Evolutionary conservation across 2,888 invertebrate genomes (phyloP), one percentile per base, ranked within the genome.

Genomic region (Ophion obscuratus): DNA sequence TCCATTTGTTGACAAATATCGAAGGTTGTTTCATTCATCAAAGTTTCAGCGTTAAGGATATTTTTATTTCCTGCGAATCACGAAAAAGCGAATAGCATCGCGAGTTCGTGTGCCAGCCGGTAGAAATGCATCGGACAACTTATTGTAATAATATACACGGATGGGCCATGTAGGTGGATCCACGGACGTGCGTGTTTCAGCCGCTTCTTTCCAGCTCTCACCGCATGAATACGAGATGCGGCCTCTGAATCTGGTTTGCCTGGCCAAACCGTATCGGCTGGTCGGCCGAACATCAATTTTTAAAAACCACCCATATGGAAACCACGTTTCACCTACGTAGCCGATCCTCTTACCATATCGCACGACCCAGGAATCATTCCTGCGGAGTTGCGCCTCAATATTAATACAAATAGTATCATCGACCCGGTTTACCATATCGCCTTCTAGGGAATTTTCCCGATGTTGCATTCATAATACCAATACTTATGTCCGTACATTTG

Each of bases 151-250:
- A 88, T 88, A 87, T 74, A 83, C 77, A 83, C 27, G 71, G 75
- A 70, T 59, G 74, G 71, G 53, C 66, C 75, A 76, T 67, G 76
- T 82, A 70, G 62, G 47, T 84, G 68, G 44, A 70, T 83, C 57
- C 74, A 76, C 75, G 62, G 80, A 81, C 83, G 86, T 84, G 86
- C 84, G 83, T 88, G 88, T 87, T 87, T 83, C 87, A 84, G 84
- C 85, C 81, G 87, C 83, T 86, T 88, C 90, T 90, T 89, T 88
- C 85, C 81, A 85, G 89, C 88, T 86, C 89, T 90, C 91, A 92
- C 91, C 92, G 68, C 75, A 94, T 94, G 94, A 94, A 94, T 94
- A 93, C 93, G 84, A 92, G 90, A 94, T 94, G 93, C 88, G 91
- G 81, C 91, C 91, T 92, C 92, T 92, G 93, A 93, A 93, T 94